Conservation (phyloP, 2,113 vertebrate species). For the Megaleporinus macrocephalus region DNA sequence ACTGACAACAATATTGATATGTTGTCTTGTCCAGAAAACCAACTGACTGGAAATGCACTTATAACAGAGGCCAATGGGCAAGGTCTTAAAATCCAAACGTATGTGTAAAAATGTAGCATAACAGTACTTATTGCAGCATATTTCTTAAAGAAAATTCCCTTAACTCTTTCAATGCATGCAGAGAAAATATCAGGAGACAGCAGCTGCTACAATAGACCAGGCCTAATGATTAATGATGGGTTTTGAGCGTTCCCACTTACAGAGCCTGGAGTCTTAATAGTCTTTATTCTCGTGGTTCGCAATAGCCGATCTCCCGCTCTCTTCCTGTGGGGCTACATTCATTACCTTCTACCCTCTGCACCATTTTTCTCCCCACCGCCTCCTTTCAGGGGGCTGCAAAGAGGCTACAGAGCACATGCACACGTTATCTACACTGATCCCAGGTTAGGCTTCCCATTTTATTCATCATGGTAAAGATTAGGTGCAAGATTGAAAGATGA, state of each 20-base stretch:
- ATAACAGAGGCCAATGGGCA: not conserved
- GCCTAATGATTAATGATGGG: slow-evolving; percentile 32
- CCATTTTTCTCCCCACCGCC: slow-evolving; percentile 14
- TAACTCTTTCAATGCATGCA: not conserved
- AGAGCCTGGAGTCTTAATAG: slow-evolving; percentile 9
- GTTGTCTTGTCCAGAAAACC: too few relatives aligned
- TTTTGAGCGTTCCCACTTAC: slow-evolving; percentile 15
- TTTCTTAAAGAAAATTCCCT: not conserved
- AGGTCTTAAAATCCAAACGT: not conserved
- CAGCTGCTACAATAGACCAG: not conserved
- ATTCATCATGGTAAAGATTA: slow-evolving; percentile 21
- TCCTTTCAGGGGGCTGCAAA: not conserved
- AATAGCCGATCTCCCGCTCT: not conserved
- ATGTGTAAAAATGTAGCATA: not conserved
- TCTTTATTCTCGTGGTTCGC: slow-evolving; percentile 19
- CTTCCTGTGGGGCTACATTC: slow-evolving; percentile 26
- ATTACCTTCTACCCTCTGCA: slow-evolving; percentile 19
- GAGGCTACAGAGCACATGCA: not conserved
- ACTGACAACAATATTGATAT: too few relatives aligned
- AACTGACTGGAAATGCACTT: too few relatives aligned
- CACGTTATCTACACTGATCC: slow-evolving; percentile 4
- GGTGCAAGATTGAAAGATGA: slow-evolving; percentile 4
- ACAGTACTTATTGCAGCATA: not conserved
- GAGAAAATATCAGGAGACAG: not conserved
- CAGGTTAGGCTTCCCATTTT: not conserved